Evolutionary conservation across 2,113 vertebrate species (phyloP).

Genomic region (Melanotaenia duboulayi): DNA sequence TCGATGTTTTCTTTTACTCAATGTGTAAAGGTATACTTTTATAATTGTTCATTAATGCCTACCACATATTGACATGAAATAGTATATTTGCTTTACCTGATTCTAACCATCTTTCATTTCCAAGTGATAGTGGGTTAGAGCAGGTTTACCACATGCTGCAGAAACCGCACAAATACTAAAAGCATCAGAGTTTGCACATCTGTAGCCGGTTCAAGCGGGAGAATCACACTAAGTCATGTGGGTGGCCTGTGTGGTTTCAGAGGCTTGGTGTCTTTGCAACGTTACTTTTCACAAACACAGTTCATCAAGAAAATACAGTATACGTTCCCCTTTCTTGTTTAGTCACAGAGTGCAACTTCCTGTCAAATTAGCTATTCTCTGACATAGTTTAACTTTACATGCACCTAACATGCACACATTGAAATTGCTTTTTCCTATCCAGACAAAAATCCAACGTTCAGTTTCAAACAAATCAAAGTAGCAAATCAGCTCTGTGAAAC

Average conservation of each 20-base stretch:
- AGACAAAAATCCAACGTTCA: background rate
- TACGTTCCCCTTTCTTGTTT: conserved; percentile 8
- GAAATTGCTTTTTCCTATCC: no score
- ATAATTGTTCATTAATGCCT: background rate
- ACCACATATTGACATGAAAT: background rate
- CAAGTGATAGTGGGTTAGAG: background rate
- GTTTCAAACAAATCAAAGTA: background rate
- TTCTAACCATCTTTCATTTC: background rate
- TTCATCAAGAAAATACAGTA: conserved; percentile 12
- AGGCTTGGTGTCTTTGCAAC: conserved; percentile 17
- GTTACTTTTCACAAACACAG: background rate
- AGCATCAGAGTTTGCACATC: conserved; percentile 7
- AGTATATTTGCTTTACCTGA: background rate
- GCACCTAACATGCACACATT: background rate
- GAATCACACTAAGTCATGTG: conserved; percentile 29
- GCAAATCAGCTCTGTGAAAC: no score
- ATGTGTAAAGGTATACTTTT: background rate
- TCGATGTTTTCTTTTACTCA: background rate
- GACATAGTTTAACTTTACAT: background rate
- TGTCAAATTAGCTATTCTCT: background rate
- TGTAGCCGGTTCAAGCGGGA: conserved; percentile 6
- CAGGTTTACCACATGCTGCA: conserved; percentile 17
- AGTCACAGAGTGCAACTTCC: conserved; percentile 8
- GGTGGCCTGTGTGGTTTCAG: conserved; percentile 59
- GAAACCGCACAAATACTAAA: background rate